These are phyloP conservation scores for Miniopterus natalensis DNA, from an alignment of 2,113 vertebrate species.

Conservation along the genomic window DNA sequence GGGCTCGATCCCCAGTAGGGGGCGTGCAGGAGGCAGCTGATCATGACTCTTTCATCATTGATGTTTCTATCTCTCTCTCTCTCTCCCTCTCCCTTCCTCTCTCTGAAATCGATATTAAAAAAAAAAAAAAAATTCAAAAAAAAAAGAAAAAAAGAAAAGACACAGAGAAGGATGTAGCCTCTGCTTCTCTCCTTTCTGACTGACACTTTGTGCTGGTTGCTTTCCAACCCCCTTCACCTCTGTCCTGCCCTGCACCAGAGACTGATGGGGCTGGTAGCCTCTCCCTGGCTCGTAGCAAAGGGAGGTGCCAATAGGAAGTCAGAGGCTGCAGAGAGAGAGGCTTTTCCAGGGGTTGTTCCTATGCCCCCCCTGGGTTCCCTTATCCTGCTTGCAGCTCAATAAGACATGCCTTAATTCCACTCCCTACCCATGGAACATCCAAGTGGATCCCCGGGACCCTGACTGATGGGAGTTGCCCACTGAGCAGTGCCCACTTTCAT, in stretches of 20 bases:
- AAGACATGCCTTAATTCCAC: background rate
- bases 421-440: background rate
- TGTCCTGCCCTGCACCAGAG: background rate
- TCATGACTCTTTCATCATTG: no score
- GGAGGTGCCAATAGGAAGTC: background rate
- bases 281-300: background rate
- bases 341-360: no score
- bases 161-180: background rate
- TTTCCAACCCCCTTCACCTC: background rate
- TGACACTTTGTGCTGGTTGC: background rate
- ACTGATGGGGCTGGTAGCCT: accelerated
- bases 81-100: no score
- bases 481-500: background rate
- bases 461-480: background rate
- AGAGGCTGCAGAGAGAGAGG: background rate
- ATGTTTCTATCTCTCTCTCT: no score
- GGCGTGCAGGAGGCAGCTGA: no score
- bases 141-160: background rate
- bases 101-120: no score
- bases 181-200: background rate
- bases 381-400: background rate
- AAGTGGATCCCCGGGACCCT: background rate
- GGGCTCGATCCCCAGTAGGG: no score
- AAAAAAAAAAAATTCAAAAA: background rate
- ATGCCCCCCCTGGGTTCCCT: background rate